A percentile compares a stretch with the other conserved stretches of the same genome.
These are phyloP conservation scores for Zaprionus lachaisei DNA, from an alignment of 1,140 invertebrate genomes.

Conservation along the genomic window DNA sequence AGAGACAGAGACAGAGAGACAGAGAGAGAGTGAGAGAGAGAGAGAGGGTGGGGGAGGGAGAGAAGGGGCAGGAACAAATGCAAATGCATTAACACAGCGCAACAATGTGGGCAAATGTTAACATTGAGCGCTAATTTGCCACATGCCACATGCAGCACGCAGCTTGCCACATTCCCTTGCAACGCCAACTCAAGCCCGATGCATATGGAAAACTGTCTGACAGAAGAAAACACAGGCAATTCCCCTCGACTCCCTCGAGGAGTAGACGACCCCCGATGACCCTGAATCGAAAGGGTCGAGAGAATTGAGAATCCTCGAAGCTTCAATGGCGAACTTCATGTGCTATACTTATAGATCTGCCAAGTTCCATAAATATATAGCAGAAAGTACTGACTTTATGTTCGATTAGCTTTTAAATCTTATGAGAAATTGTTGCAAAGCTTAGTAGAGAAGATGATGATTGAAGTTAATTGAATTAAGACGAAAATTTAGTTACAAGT, in stretches of 20 bases:
- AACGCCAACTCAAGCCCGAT: slow-evolving; percentile 18
- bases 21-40: not conserved
- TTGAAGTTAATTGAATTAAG: no score
- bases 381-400: no score
- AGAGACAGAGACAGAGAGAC: not conserved
- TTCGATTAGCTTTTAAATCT: no score
- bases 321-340: no score
- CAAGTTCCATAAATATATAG: no score
- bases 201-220: slow-evolving; percentile 6
- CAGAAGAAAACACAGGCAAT: slow-evolving; percentile 25
- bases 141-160: slow-evolving; percentile 30
- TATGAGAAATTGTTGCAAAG: no score
- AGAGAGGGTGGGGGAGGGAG: not conserved
- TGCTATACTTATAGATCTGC: no score
- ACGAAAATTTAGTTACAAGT: no score
- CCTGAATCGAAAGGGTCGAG: not conserved
- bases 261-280: not conserved
- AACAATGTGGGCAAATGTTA: slow-evolving; percentile 79
- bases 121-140: slow-evolving; percentile 77
- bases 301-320: no score
- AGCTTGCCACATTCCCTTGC: slow-evolving; percentile 56
- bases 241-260: slow-evolving; percentile 20
- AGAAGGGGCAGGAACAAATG: slow-evolving; percentile 49
- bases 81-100: slow-evolving; percentile 78
- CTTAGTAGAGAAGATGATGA: no score